Conservation (phyloP, 2,888 invertebrate genomes). For the Blastobasis adustella region DNA sequence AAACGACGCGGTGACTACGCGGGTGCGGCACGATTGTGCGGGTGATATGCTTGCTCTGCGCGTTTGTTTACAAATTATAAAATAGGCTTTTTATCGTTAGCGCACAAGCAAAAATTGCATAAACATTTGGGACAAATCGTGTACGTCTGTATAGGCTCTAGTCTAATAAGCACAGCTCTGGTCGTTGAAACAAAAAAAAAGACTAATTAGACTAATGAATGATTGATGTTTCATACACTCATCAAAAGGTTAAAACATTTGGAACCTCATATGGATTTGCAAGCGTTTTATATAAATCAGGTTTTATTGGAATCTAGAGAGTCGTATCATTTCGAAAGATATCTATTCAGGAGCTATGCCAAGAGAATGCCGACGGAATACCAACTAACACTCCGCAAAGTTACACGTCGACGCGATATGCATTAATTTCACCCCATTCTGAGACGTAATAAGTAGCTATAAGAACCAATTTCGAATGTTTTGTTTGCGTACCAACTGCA, state of each 20-base stretch:
- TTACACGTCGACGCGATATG: not conserved
- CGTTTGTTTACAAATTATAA: too few relatives aligned
- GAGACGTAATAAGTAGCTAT: constrained; percentile 7
- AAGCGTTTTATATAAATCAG: constrained; percentile 58
- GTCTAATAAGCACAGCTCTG: too few relatives aligned
- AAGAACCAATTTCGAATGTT: constrained; percentile 16
- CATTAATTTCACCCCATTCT: constrained; percentile 4
- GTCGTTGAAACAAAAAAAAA: too few relatives aligned
- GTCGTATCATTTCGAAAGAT: constrained; percentile 63
- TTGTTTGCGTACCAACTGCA: constrained; percentile 4
- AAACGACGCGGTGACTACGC: too few relatives aligned
- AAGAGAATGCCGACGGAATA: constrained; percentile 56
- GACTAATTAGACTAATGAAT: too few relatives aligned
- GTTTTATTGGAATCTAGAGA: constrained; percentile 63
- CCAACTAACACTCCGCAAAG: constrained; percentile 27
- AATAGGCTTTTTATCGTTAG: too few relatives aligned
- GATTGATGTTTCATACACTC: not conserved
- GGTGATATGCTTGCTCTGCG: too few relatives aligned
- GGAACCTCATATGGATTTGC: constrained; percentile 30
- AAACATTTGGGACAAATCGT: too few relatives aligned
- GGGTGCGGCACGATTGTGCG: too few relatives aligned
- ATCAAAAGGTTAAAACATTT: constrained; percentile 8
- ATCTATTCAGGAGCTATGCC: constrained; percentile 65
- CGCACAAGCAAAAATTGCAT: too few relatives aligned
- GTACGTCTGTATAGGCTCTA: too few relatives aligned